These are phyloP conservation scores for Rhincodon typus DNA, from an alignment of 2,797 vertebrate species.

Conservation along the genomic window DNA sequence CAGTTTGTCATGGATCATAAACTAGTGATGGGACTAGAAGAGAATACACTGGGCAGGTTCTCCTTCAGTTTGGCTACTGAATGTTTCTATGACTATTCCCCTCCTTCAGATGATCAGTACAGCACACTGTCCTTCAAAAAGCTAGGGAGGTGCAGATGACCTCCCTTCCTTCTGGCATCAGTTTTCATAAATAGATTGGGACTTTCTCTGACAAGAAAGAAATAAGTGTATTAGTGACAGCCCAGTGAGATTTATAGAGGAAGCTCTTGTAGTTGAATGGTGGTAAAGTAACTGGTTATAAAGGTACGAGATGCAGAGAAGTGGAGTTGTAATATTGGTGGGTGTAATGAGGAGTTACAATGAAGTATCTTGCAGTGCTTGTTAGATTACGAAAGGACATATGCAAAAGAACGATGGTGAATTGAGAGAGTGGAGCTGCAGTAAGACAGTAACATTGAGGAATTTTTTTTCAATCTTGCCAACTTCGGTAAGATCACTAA, in stretches of 20 bases:
- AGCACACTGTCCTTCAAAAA: not conserved
- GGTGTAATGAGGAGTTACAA: not conserved
- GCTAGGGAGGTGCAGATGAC: not conserved
- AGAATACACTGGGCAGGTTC: not conserved
- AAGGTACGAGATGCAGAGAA: not conserved
- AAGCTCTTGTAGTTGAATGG: not conserved
- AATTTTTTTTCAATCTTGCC: not conserved
- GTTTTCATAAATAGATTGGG: not conserved
- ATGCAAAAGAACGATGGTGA: not conserved
- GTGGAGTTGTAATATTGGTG: not conserved
- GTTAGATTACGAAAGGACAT: not conserved
- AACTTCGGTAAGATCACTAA: not conserved
- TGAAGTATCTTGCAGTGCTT: not conserved
- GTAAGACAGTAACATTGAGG: too few relatives aligned
- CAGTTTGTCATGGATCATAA: not conserved
- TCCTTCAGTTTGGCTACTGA: not conserved
- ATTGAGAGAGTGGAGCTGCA: not conserved
- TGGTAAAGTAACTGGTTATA: too few relatives aligned
- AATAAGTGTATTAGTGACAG: not conserved
- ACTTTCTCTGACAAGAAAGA: not conserved
- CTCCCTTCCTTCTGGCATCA: not conserved
- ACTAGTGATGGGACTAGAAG: not conserved
- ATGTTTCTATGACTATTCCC: not conserved
- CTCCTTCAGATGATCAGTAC: not conserved
- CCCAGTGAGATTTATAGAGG: not conserved